phyloP scores from a whole-genome alignment of 2,797 vertebrate species.

The Tokudaia tokunoshimensis region DNA sequence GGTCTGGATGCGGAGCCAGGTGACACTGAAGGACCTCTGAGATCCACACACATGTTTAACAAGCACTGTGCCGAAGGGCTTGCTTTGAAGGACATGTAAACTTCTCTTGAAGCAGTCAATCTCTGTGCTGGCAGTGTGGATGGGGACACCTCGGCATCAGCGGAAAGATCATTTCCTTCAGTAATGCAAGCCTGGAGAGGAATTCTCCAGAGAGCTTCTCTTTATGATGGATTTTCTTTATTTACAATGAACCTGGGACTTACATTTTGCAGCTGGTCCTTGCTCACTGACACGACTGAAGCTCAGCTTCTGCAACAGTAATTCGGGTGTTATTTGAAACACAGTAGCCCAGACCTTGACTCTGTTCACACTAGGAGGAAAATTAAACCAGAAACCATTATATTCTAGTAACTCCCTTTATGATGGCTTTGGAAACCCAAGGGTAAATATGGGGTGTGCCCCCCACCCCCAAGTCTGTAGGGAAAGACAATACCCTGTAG shows the following conservation, averaged over 20 bases:
- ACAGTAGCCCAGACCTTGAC: slow-evolving; percentile 14
- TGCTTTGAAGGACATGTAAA: slow-evolving; percentile 46
- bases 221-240: slow-evolving; percentile 66
- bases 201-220: slow-evolving; percentile 63
- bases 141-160: background rate
- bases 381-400: slow-evolving; percentile 61
- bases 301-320: slow-evolving; percentile 66
- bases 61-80: background rate
- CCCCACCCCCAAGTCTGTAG: background rate
- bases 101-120: slow-evolving; percentile 41
- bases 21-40: background rate
- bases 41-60: slow-evolving; percentile 38
- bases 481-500: background rate
- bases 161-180: slow-evolving; percentile 57
- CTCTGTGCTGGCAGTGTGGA: background rate
- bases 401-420: background rate
- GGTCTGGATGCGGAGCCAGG: background rate
- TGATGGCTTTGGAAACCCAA: background rate
- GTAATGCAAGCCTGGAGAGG: slow-evolving; percentile 37
- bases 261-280: slow-evolving; percentile 60
- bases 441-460: background rate
- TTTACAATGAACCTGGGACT: slow-evolving; percentile 70
- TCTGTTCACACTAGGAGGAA: slow-evolving; percentile 54
- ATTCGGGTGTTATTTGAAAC: slow-evolving; percentile 65
- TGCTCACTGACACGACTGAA: slow-evolving; percentile 48